These are phyloP conservation scores for Melanotaenia parkinsoni DNA, from an alignment of 2,797 vertebrate genomes.

Conservation along the genomic window DNA sequence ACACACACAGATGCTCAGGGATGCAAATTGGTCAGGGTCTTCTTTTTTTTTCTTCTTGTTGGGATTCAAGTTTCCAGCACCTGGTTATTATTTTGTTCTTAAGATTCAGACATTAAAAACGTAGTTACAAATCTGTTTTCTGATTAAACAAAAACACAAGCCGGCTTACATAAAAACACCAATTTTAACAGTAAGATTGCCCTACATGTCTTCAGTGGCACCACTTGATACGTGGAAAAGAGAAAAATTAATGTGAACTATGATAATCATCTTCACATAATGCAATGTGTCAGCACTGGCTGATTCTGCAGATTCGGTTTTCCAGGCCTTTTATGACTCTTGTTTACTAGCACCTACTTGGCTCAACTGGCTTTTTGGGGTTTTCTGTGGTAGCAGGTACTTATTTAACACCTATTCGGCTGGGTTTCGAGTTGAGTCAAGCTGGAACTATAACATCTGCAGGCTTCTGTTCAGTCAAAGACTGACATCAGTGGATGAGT, in stretches of 20 bases:
- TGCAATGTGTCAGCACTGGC: background rate
- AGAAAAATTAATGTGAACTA: background rate
- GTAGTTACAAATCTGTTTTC: background rate
- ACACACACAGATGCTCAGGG: background rate
- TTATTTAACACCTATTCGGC: no score
- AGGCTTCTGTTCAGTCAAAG: no score
- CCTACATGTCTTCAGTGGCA: background rate
- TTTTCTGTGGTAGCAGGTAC: no score
- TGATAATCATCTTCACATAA: background rate
- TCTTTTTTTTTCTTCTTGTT: background rate
- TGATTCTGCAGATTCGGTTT: background rate
- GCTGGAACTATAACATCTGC: no score
- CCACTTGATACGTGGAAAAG: background rate
- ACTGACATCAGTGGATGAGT: no score
- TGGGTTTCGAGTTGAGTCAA: no score
- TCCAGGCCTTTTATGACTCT: background rate
- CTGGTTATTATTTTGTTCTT: background rate
- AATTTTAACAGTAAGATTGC: background rate
- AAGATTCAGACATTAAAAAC: slow-evolving; percentile 3
- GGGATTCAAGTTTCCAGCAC: background rate
- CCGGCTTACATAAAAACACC: background rate
- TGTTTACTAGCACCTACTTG: background rate
- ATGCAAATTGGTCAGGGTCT: background rate
- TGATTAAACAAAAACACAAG: background rate
- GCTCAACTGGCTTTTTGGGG: background rate